A percentile compares a stretch with the other conserved stretches of the same genome.
Conservation (phyloP, 2,797 vertebrate genomes). For the Acrocephalus scirpaceus region DNA sequence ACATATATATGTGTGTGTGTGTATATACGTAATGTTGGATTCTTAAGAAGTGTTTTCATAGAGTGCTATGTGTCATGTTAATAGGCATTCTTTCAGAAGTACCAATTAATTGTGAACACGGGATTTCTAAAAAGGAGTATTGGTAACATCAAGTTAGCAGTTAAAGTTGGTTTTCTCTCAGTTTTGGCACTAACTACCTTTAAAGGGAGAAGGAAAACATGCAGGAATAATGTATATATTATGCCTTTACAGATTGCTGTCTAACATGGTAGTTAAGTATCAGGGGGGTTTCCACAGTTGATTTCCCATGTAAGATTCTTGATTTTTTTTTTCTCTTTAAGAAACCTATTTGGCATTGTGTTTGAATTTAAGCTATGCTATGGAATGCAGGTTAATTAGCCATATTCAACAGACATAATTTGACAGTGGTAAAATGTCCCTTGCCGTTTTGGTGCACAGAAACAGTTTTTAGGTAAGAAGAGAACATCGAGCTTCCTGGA, state of each 20-base stretch:
- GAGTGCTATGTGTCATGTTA: not conserved
- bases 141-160: not conserved
- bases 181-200: not conserved
- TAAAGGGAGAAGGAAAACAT: not conserved
- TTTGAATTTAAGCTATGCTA: not conserved
- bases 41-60: not conserved
- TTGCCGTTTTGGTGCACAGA: not conserved
- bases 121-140: not conserved
- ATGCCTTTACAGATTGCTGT: not conserved
- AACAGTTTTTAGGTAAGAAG: not conserved
- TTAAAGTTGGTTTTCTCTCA: not conserved
- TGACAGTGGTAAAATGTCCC: not conserved
- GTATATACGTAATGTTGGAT: not conserved
- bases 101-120: not conserved
- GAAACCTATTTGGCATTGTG: not conserved
- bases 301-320: not conserved
- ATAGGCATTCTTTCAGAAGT: not conserved
- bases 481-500: not conserved
- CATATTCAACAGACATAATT: not conserved
- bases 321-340: not conserved
- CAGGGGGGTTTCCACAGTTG: not conserved
- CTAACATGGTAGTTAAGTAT: not conserved
- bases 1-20: not conserved
- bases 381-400: not conserved
- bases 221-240: not conserved